Conservation (phyloP, 2,113 vertebrate species). For the Formicarius rufipectus region DNA sequence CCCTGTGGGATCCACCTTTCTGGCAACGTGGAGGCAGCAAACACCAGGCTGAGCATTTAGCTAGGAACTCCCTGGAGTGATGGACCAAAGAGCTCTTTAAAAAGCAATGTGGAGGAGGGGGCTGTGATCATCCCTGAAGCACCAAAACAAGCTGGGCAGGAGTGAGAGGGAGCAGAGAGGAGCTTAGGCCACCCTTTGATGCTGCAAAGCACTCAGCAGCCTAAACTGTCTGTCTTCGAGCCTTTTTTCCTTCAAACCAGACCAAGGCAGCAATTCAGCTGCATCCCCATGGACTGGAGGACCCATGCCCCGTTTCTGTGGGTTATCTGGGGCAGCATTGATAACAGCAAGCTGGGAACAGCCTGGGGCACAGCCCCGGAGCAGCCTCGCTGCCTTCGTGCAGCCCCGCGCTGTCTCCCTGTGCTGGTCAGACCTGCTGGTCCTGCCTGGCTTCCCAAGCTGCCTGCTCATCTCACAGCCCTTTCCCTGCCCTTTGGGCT, state of each 20-base stretch:
- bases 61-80: not conserved
- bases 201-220: not conserved
- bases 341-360: not conserved
- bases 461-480: not conserved
- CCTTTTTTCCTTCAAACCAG: not conserved
- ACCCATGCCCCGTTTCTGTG: fast-evolving
- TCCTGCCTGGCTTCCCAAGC: not conserved
- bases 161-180: not conserved
- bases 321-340: not conserved
- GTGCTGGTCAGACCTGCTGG: fast-evolving
- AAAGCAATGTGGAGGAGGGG: not conserved
- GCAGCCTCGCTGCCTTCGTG: not conserved
- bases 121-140: not conserved
- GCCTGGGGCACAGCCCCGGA: fast-evolving
- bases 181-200: not conserved
- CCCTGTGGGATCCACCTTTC: not conserved
- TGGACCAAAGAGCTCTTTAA: not conserved
- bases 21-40: fast-evolving
- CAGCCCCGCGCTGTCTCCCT: fast-evolving
- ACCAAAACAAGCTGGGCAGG: not conserved
- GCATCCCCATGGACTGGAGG: not conserved
- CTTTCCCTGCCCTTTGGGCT: not conserved
- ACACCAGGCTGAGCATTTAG: not conserved
- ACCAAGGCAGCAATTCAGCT: not conserved
- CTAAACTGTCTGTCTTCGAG: not conserved